Base-by-base conservation (phyloP, 2,113 vertebrate species). In the Helogale parvula region DNA sequence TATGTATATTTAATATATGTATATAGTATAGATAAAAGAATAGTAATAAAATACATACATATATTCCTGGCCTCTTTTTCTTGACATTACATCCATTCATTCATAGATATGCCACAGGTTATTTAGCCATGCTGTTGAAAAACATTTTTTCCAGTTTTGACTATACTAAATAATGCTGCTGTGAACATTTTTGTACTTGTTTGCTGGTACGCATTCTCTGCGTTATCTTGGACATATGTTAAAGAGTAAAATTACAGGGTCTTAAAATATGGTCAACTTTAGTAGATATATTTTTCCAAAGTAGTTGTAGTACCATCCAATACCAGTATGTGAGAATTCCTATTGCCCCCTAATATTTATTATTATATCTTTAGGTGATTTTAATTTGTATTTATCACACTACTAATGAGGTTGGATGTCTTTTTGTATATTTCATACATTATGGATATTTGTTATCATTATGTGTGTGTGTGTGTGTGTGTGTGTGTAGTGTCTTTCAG, bases 121-220 rank as follows among this genome's bases (percentile, higher is more conserved):
- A 71, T 74, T 65, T 50, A 57, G 65, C 12, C 33, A 13, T 74
- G 27, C 5, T 57, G 27, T 85, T 89, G 69, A 87, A 79, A 79
- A 0, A 86, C 33, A 66, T 80, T 23, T 23, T 63, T 92, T 82
- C 52, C 16, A 35, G 27, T 92, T 77, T 74, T 92, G 35, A 60
- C 13, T 84, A 29, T 45, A 7, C 15, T 72, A 71, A 84, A 66
- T 71, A 41, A 88, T 21, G 5, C 5, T 86, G 25, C 15, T 50
- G 3, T 82, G 27, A 35, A 82, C 4, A 54, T 47, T 86, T 96
- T 82, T 81, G 72, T 52, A 5, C 25, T 4, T 82, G 6, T 11
- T 14, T 54, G 12, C 47, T 71, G 0, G 1, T 35, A 47, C 19
- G 3, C 0, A 57, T 9, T 2, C 69, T n/a, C 19, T 45, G 2